phyloP scores from a whole-genome alignment of 2,113 vertebrate species.

The Eurystomus gularis region DNA sequence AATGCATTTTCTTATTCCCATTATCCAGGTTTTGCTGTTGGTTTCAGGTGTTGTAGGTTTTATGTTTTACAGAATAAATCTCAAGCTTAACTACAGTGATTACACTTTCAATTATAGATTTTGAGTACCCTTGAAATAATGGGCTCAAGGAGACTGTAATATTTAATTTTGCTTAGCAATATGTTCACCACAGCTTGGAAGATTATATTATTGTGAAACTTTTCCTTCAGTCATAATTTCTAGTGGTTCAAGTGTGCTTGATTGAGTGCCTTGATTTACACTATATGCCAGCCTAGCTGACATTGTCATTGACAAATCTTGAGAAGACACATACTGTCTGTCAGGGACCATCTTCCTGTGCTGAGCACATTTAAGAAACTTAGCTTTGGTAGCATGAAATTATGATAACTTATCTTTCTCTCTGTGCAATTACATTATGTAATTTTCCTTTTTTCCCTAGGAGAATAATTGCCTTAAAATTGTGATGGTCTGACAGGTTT shows the following conservation, averaged over 20 bases:
- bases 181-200: not conserved
- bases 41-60: not conserved
- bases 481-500: conserved; percentile 47
- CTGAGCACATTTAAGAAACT: not conserved
- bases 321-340: not conserved
- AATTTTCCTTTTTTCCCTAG: conserved; percentile 20
- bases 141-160: not conserved
- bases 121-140: not conserved
- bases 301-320: not conserved
- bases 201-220: not conserved
- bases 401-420: conserved; percentile 7
- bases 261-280: not conserved
- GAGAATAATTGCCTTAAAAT: conserved; percentile 32
- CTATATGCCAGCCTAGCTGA: not conserved
- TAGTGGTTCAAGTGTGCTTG: not conserved
- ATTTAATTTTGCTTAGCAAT: not conserved
- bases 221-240: not conserved
- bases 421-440: conserved; percentile 10
- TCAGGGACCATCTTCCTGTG: not conserved
- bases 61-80: not conserved
- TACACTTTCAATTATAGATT: not conserved
- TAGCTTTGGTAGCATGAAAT: not conserved
- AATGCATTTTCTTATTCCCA: not conserved
- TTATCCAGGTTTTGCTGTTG: not conserved
- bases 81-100: not conserved